These are phyloP conservation scores for Mystacides longicornis DNA, from an alignment of 2,888 invertebrate species.

Conservation along the genomic window DNA sequence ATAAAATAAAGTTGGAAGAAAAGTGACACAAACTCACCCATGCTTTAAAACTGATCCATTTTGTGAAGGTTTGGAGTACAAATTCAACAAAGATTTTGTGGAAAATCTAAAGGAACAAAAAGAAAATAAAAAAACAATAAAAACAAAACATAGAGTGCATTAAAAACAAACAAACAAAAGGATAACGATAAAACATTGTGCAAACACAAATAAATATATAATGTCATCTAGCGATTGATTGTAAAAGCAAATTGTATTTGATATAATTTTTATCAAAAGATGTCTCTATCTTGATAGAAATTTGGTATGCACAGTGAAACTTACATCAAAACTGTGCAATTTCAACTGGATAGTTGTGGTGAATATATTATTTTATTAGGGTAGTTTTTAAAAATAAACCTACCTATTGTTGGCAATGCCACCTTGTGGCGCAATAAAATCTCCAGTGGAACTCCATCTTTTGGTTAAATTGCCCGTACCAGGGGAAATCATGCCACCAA, in stretches of 20 bases:
- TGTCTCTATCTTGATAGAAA: no score
- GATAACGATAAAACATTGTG: not conserved
- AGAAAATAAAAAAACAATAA: constrained; percentile 21
- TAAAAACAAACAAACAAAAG: not conserved
- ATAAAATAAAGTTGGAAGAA: constrained; percentile 3
- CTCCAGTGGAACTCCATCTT: constrained; percentile 78
- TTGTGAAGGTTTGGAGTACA: constrained; percentile 58
- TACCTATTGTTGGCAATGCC: constrained; percentile 43
- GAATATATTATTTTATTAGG: not conserved
- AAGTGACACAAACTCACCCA: constrained; percentile 50
- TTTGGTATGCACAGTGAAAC: no score
- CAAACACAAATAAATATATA: not conserved
- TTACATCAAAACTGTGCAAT: no score
- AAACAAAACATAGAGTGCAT: not conserved
- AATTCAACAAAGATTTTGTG: constrained; percentile 63
- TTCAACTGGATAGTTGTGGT: no score
- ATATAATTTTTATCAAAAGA: no score
- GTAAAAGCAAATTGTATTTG: not conserved
- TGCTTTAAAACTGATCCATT: constrained; percentile 57
- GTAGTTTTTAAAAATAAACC: constrained; percentile 8
- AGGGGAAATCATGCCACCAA: constrained; percentile 33
- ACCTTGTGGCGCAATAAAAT: constrained; percentile 56
- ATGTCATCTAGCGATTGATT: not conserved
- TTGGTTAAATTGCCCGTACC: constrained; percentile 52
- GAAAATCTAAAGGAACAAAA: constrained; percentile 54